Conservation (phyloP, 2,797 vertebrate species). For the Hybognathus amarus region DNA sequence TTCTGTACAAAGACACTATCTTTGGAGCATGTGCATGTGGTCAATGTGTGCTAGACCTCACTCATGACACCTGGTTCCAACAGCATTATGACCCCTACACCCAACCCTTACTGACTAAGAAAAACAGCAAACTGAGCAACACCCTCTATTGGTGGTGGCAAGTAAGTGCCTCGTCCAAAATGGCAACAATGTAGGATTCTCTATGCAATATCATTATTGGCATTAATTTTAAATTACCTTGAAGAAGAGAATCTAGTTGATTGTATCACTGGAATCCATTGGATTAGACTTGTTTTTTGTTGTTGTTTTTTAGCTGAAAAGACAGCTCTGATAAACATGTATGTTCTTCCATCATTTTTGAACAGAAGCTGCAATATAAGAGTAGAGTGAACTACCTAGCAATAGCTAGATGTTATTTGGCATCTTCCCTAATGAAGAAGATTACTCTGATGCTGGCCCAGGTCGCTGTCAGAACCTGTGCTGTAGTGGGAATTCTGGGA, state of each 20-base stretch:
- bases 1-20: not conserved
- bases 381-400: slow-evolving; percentile 30
- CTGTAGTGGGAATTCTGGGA: slow-evolving; percentile 82
- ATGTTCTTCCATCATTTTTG: not conserved
- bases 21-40: slow-evolving; percentile 39
- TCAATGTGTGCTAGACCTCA: slow-evolving; percentile 15
- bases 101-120: slow-evolving; percentile 28
- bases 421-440: slow-evolving; percentile 69
- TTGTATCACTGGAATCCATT: not conserved
- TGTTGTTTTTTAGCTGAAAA: not conserved
- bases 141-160: slow-evolving; percentile 43
- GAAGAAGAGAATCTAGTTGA: not conserved
- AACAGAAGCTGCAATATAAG: slow-evolving; percentile 45
- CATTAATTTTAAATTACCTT: not conserved
- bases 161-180: not conserved
- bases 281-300: not conserved
- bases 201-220: not conserved
- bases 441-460: slow-evolving; percentile 56
- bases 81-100: not conserved
- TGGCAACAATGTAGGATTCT: not conserved
- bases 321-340: not conserved
- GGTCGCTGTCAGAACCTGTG: slow-evolving; percentile 73
- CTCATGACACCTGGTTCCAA: slow-evolving; percentile 34
- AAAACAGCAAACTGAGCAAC: slow-evolving; percentile 20
- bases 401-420: slow-evolving; percentile 73